Evolutionary conservation across 2,888 invertebrate genomes (phyloP), one percentile per base, ranked within the genome.

Genomic region (Drosophila rubida): DNA sequence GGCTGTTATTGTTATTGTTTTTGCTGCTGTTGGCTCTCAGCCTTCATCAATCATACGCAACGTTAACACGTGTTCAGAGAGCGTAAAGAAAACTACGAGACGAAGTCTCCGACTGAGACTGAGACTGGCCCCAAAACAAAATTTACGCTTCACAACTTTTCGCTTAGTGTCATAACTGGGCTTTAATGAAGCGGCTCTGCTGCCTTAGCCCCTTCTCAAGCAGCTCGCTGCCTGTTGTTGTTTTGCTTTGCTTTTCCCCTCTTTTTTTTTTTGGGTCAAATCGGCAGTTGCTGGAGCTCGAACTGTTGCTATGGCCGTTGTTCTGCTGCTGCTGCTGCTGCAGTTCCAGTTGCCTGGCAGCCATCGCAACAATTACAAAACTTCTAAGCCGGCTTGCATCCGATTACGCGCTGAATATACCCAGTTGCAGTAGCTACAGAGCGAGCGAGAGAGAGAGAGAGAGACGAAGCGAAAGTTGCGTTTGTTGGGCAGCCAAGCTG

Each of bases 11-110:
- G 62, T 71, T 80, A 53, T 65, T 70, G 59, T 53, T 46, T 14
- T 32, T 66, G 42, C 7, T 62, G 45, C 19, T 63, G 23, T 44
- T 60, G 42, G 37, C 58, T 32, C 44, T 53, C 66, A 54, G 81
- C 78, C 83, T 74, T 77, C 82, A 83, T 83, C 82, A 83, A 83
- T 83, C 82, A 83, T 86, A 83, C 82, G 82, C 86, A 83, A 80
- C 65, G 86, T 76, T 80, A 86, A 83, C 86, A 85, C 82, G 78
- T 73, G 82, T 69, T 69, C 73, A 54, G 58, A 69, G 54, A 55
- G 64, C 67, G 63, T 67, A 57, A 71, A 62, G 62, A 64, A 73
- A 76, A 69, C 69, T 73, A 73, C 59, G 53, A 50, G 57, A 35
- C 32, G 39, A 23, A 30, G 45, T 19, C 42, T 30, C 32, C 39